phyloP scores from a whole-genome alignment of 1,140 invertebrate species.

The Battus philenor region DNA sequence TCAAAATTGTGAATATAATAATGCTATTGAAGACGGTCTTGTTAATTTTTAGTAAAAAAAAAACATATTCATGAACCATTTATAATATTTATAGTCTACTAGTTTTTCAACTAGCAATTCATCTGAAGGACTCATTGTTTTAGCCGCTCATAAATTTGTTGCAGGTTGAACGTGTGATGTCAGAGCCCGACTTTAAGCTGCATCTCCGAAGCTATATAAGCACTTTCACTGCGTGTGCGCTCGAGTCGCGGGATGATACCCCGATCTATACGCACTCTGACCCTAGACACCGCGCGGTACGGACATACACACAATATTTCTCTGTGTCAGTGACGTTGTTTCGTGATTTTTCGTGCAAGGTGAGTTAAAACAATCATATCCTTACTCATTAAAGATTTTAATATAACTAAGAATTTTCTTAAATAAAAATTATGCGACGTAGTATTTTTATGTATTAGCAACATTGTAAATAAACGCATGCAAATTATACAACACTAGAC shows the following conservation, averaged over 20 bases:
- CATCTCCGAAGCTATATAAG: conserved; percentile 61
- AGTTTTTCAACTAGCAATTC: too few species aligned
- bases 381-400: not conserved
- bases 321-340: conserved; percentile 50
- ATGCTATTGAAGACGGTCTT: too few species aligned
- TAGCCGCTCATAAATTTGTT: conserved; percentile 21
- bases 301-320: conserved; percentile 26
- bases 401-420: too few species aligned
- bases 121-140: conserved; percentile 27
- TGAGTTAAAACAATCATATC: conserved; percentile 27
- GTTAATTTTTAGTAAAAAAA: too few species aligned
- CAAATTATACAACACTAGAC: not conserved
- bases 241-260: conserved; percentile 48
- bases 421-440: too few species aligned
- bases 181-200: conserved; percentile 25
- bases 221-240: conserved; percentile 55
- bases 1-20: too few species aligned
- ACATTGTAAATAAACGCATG: not conserved
- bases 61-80: too few species aligned
- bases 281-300: conserved; percentile 33
- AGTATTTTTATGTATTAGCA: not conserved
- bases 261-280: conserved; percentile 50
- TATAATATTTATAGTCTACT: too few species aligned
- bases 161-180: conserved; percentile 31
- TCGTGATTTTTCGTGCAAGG: conserved; percentile 49